Evolutionary conservation across 2,113 vertebrate species (phyloP), one percentile per base, ranked within the genome.

Genomic region (Lycocorax pyrrhopterus): DNA sequence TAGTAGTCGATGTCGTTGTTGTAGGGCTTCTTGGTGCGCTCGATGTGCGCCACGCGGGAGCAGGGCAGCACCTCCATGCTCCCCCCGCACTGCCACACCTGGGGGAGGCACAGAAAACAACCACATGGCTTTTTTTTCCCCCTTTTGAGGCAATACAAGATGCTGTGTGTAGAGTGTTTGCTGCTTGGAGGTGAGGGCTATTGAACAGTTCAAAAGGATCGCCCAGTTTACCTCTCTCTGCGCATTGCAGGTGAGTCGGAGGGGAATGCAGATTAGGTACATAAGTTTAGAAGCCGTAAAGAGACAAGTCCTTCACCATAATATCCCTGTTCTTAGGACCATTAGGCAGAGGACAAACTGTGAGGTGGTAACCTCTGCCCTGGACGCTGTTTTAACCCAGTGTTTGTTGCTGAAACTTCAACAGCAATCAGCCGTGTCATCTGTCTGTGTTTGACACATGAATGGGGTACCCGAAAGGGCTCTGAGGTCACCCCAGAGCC

Each of bases 1-100:
- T 99, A 99, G 98, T 99, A 99, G 85, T 99, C 99, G 1, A 99
- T 99, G 98, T 99, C 99, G 0, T 99, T 99, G 98, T 99, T 99
- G 98, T 99, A 99, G 63, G 99, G 99, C 81, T 99, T 99, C 98
- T 98, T 99, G n/a, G 98, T 99, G 90, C 99, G 99, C 84, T 99
- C 99, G 12, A 99, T 99, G 90, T 99, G 99, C 4, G 99, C 99
- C 94, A 99, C 99, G 1, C 99, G 98, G 11, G 99, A 99, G 39
- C 99, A 99, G 12, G 99, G 99, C 25, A 99, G 95, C 56, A 99
- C 99, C 97, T 99, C 99, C 99, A 99, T 99, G 97, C 99, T 99
- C 47, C 99, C 99, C 0, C 99, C 99, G 1, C 99, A 99, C 97
- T 99, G 99, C 99, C 99, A 99, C 73, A 99, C 99, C 99, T 99